Evolutionary conservation across 2,888 invertebrate genomes (phyloP).

Genomic region (Cordylochernes scorpioides): DNA sequence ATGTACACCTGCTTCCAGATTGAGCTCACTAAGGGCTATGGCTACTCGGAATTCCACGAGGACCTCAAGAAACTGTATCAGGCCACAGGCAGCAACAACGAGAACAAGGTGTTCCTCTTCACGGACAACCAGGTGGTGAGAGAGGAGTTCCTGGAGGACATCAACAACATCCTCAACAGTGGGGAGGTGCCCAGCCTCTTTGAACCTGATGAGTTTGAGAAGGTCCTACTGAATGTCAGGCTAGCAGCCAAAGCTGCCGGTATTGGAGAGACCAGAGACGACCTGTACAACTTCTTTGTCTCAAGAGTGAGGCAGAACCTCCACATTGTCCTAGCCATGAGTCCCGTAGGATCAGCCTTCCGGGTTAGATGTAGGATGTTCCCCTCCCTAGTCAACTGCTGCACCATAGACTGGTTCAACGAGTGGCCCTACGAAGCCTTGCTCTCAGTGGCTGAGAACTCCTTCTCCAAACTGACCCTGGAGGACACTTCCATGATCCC

Average conservation of each 20-base stretch:
- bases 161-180: slow-evolving; percentile 69
- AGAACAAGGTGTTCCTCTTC: slow-evolving; percentile 55
- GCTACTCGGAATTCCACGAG: slow-evolving; percentile 52
- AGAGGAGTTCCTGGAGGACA: slow-evolving; percentile 69
- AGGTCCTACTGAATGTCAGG: slow-evolving; percentile 45
- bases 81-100: slow-evolving; percentile 41
- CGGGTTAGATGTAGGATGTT: slow-evolving; percentile 30
- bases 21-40: slow-evolving; percentile 56
- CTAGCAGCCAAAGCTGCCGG: slow-evolving; percentile 40
- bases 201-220: slow-evolving; percentile 50
- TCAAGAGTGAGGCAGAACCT: slow-evolving; percentile 51
- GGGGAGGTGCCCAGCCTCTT: slow-evolving; percentile 74
- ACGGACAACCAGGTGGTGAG: slow-evolving; percentile 69
- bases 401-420: slow-evolving; percentile 28
- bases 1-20: slow-evolving; percentile 49
- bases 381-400: slow-evolving; percentile 24
- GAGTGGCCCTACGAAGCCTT: slow-evolving; percentile 73
- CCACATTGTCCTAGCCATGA: slow-evolving; percentile 66
- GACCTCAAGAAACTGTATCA: slow-evolving; percentile 52
- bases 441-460: slow-evolving; percentile 46
- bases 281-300: slow-evolving; percentile 57
- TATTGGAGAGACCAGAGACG: slow-evolving; percentile 41
- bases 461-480: slow-evolving; percentile 32
- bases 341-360: slow-evolving; percentile 64
- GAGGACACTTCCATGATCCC: slow-evolving; percentile 25